Base-by-base conservation (phyloP, 1,140 invertebrate genomes). In the Araneus ventricosus region DNA sequence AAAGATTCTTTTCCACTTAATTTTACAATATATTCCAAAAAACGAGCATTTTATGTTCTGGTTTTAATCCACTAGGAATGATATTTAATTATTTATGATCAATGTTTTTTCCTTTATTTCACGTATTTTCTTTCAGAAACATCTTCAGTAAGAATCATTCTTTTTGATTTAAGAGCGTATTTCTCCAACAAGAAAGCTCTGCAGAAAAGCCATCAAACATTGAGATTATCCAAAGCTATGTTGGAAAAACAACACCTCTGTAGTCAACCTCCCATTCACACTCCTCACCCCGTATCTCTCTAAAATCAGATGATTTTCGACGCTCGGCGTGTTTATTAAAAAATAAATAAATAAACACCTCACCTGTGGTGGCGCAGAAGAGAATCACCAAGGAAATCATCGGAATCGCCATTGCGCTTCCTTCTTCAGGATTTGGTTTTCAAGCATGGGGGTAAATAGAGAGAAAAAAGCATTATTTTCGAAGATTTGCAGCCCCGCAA, bases 371-470 rank as follows among this genome's bases (percentile, higher is more conserved):
- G 37, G 20, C 8, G 39, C 67, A 57, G 84, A 37, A n/a, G 79
- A 91, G 59, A 80, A 92, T 87, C 61, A 92, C 39, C 24, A 87
- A 79, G 52, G 67, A 37, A 79, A 92, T 45, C 61, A 92, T 61
- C 24, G 52, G 57, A n/a, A 8, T 37, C 3, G 63, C 52, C 91
- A 92, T 92, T 41, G n/a, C 27, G 84, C 34, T 86, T 57, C 20
- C 37, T 86, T 57, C 10, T 92, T 86, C 37, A 92, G 27, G 17
- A 37, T 79, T 92, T 88, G 57, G 91, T 75, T 41, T 92, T 86
- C 84, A 92, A 61, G 59, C 91, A 87, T n/a, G 91, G 91, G 14
- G 90, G 90, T 80, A 92, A 75, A 92, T 82, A 70, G 20, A 92
- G 41, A n/a, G 79, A 90, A 82, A 90, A 90, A 30, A 59, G 75